Evolutionary conservation across 2,888 invertebrate genomes (phyloP).

Genomic region (Agrilus biguttatus): DNA sequence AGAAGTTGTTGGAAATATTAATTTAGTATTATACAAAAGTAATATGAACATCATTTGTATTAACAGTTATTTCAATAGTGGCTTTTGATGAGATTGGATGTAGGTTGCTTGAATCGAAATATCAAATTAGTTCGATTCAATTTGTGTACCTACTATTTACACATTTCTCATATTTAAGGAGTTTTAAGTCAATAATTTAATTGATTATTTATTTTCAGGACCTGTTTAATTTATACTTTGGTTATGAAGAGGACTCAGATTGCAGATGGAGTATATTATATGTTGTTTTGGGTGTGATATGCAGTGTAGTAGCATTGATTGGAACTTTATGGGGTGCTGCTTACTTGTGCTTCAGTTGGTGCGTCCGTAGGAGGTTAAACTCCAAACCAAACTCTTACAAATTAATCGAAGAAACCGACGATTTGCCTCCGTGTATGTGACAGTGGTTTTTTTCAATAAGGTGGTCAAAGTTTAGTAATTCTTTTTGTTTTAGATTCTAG

Average conservation of each 20-base stretch:
- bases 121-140: too few relatives aligned
- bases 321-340: constrained; percentile 50
- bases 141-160: too few relatives aligned
- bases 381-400: constrained; percentile 53
- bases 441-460: background rate
- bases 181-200: too few relatives aligned
- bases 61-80: too few relatives aligned
- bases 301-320: constrained; percentile 38
- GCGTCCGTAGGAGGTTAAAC: constrained; percentile 31
- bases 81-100: too few relatives aligned
- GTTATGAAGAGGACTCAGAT: constrained; percentile 24
- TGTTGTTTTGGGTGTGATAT: constrained; percentile 62
- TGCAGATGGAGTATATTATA: constrained; percentile 93
- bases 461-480: constrained; percentile 3
- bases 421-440: constrained; percentile 42
- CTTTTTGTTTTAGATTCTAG: constrained; percentile 38
- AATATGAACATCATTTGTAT: too few relatives aligned
- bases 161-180: too few relatives aligned
- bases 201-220: constrained; percentile 12
- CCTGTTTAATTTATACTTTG: constrained; percentile 24
- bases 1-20: too few relatives aligned
- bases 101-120: too few relatives aligned
- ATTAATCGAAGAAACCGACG: constrained; percentile 58
- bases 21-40: too few relatives aligned
- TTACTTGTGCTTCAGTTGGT: constrained; percentile 44